These are phyloP conservation scores for Brachyalestes nurse DNA, from an alignment of 2,797 vertebrate species.

Conservation along the genomic window DNA sequence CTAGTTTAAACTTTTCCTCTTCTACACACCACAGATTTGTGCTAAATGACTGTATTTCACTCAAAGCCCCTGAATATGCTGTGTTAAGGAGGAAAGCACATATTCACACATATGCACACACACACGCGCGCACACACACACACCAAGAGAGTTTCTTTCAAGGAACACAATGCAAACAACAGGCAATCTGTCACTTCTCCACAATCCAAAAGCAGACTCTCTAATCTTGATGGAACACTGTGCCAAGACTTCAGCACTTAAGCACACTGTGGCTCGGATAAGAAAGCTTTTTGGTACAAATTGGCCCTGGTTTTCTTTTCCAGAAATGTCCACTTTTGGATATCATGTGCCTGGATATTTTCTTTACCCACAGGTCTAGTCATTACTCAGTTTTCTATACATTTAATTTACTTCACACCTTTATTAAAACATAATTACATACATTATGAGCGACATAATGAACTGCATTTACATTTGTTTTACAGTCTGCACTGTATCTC, in stretches of 20 bases:
- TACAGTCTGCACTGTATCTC: too few species aligned
- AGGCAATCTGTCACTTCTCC: not conserved
- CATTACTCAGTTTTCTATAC: too few species aligned
- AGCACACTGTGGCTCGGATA: not conserved
- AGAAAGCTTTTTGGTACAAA: conserved; percentile 8
- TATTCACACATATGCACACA: not conserved
- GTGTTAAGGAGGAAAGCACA: not conserved
- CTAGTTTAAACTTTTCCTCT: not conserved
- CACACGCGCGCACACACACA: not conserved
- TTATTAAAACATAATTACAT: too few species aligned
- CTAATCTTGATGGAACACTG: not conserved
- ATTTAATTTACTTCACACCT: too few species aligned
- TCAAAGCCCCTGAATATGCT: not conserved
- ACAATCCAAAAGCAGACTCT: not conserved
- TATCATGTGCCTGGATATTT: too few species aligned
- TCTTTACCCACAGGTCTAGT: too few species aligned
- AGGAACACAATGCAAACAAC: not conserved
- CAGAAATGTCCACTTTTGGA: not conserved
- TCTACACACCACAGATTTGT: conserved; percentile 16
- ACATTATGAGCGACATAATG: too few species aligned
- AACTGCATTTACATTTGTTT: too few species aligned
- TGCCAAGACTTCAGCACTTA: not conserved
- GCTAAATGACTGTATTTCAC: not conserved
- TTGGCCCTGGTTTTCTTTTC: not conserved
- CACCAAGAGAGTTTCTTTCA: not conserved